A percentile compares a stretch with the other conserved stretches of the same genome.
These are phyloP conservation scores for Spatulosminthurus flaviceps DNA, from an alignment of 2,888 invertebrate genomes.

Conservation along the genomic window DNA sequence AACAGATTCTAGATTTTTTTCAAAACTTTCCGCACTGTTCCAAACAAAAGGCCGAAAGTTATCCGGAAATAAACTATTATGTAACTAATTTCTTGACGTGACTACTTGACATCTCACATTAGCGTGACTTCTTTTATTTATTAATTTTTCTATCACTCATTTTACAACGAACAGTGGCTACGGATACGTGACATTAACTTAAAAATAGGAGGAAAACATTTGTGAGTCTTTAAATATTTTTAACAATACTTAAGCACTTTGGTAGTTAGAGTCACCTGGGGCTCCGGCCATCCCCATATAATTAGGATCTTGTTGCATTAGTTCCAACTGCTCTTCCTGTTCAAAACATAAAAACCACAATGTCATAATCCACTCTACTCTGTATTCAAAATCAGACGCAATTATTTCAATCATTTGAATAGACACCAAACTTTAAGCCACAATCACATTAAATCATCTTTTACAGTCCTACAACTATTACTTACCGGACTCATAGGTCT, in stretches of 20 bases:
- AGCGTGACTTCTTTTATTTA: neutral
- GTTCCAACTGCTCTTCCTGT: slow-evolving; percentile 60
- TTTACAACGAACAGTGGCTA: neutral
- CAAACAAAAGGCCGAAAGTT: neutral
- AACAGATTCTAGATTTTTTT: neutral
- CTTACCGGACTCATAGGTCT: slow-evolving; percentile 71
- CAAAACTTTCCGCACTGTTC: neutral
- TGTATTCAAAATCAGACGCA: neutral
- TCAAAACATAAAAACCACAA: neutral
- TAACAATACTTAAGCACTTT: slow-evolving; percentile 21
- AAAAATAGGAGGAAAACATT: neutral
- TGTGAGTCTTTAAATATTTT: neutral
- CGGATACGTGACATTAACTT: neutral
- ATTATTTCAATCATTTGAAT: no score
- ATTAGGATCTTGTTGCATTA: slow-evolving; percentile 61
- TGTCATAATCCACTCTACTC: neutral
- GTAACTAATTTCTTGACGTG: neutral
- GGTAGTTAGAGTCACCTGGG: slow-evolving; percentile 10
- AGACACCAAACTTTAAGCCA: no score
- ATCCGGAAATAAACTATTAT: neutral
- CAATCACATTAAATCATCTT: no score
- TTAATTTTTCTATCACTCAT: slow-evolving; percentile 3
- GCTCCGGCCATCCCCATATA: slow-evolving; percentile 18
- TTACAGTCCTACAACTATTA: no score
- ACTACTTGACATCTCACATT: neutral